Base-by-base conservation (phyloP, 35 echinoderm and acorn worm genomes). In the Chiridota heheva region DNA sequence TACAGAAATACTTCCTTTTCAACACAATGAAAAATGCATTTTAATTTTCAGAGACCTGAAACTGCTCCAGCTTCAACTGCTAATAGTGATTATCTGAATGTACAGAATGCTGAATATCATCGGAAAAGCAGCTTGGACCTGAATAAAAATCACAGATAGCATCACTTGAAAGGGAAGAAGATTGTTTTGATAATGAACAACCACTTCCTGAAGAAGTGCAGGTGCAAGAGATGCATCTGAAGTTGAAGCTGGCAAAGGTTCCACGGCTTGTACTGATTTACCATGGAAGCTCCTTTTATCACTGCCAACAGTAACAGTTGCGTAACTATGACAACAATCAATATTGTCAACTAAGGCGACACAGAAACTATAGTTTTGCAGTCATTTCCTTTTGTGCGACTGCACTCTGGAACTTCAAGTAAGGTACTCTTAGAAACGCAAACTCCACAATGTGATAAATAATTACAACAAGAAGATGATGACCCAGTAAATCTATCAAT, bases 301-400 rank as follows among this genome's bases (percentile, higher is more conserved):
- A 24, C 65, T 27, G n/a, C 29, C 53, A 22, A 43, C 67, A 35
- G 7, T 63, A 15, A 86, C 71, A n/a, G 83, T 29, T n/a, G 83
- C 56, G 40, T 77, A 86, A 20, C 34, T 75, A 8, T n/a, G 0
- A 42, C 53, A 55, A 12, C 55, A 30, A 36, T 86, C 70, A 3
- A 86, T 75, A 63, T 86, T 86, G 40, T 86, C 83, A 3, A 86
- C 70, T 31, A 72, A 86, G 18, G 70, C 70, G 27, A 77, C 55
- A 7, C 17, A 17, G 36, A 86, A 86, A 34, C 65, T 56, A 33
- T 74, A 28, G 34, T 30, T 84, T 84, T 10, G 45, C 25, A 33
- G 28, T 56, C 53, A 84, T 84, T 42, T 73, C 49, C 42, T 17
- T 37, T 57, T 84, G 40, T 17, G 67, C 24, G 20, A 58, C 37